Percentiles rank a stretch among this genome's conserved stretches.
Evolutionary conservation across 2,113 vertebrate species (phyloP).

Genomic region (Todiramphus saurophagus): DNA sequence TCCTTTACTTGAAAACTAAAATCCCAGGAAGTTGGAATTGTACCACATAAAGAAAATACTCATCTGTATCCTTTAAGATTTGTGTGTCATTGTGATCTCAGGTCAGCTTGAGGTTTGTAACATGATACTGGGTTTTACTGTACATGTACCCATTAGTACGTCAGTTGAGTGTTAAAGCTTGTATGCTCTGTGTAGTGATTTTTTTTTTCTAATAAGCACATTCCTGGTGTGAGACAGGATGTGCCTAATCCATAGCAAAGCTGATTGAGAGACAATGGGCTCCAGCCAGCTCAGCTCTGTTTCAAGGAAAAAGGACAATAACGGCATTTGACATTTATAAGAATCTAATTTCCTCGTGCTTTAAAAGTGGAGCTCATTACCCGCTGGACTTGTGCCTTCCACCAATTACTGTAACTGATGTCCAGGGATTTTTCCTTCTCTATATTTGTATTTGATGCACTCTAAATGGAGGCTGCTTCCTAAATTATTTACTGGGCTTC

Average conservation of each 20-base stretch:
- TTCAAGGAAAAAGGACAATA: slow-evolving; percentile 75
- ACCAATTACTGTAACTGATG: slow-evolving; percentile 50
- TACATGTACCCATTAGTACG: slow-evolving; percentile 40
- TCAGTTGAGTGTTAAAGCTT: slow-evolving; percentile 48
- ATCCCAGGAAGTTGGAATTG: not conserved
- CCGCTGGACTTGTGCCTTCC: slow-evolving; percentile 25
- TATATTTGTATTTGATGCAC: slow-evolving; percentile 45
- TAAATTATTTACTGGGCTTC: slow-evolving; percentile 56
- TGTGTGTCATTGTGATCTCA: not conserved
- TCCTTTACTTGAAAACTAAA: slow-evolving; percentile 21
- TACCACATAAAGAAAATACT: slow-evolving; percentile 13
- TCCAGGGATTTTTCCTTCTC: not conserved
- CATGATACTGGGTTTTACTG: slow-evolving; percentile 1
- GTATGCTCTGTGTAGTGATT: slow-evolving; percentile 51
- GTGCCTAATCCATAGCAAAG: slow-evolving; percentile 75
- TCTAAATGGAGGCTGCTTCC: slow-evolving; percentile 18
- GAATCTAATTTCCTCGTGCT: slow-evolving; percentile 71
- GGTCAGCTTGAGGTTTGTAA: slow-evolving; percentile 33
- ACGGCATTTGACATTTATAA: slow-evolving; percentile 75
- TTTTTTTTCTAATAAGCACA: slow-evolving; percentile 71
- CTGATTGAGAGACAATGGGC: slow-evolving; percentile 73
- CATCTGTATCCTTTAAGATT: slow-evolving; percentile 2
- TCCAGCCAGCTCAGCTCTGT: slow-evolving; percentile 69
- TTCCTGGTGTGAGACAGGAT: slow-evolving; percentile 75
- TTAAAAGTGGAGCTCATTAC: slow-evolving; percentile 69